These are phyloP conservation scores for Asbolus verrucosus DNA, from an alignment of 1,140 invertebrate species.

Conservation along the genomic window DNA sequence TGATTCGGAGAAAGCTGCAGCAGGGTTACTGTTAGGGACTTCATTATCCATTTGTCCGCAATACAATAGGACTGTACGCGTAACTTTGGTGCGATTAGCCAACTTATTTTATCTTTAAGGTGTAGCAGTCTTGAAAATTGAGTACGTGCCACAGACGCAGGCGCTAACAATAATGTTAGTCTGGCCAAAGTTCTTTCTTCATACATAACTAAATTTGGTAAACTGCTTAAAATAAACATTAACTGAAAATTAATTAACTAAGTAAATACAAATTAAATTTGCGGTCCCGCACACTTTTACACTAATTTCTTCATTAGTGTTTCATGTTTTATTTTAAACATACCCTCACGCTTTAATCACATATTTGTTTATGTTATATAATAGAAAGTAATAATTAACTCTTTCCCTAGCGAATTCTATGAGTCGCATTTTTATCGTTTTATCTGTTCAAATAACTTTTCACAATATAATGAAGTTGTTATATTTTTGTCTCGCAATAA, in stretches of 20 bases:
- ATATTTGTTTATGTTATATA: background rate
- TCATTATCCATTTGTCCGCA: conserved; percentile 45
- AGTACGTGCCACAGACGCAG: conserved; percentile 1
- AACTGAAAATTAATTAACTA: conserved; percentile 41
- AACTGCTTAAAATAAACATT: conserved; percentile 30
- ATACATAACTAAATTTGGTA: conserved; percentile 17
- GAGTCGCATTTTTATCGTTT: no score
- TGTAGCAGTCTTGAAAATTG: conserved; percentile 18
- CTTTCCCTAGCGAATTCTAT: no score
- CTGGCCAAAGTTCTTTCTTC: conserved; percentile 10
- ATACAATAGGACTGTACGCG: conserved; percentile 32
- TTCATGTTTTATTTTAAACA: conserved; percentile 8
- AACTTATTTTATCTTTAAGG: conserved; percentile 39
- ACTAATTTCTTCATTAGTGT: conserved; percentile 43
- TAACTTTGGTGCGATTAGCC: conserved; percentile 41
- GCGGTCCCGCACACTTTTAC: conserved; percentile 19
- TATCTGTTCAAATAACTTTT: no score
- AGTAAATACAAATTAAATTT: conserved; percentile 45
- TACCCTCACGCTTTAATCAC: background rate
- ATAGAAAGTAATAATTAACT: no score
- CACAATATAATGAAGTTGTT: no score
- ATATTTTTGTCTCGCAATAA: no score
- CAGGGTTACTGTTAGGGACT: conserved; percentile 42
- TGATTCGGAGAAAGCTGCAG: conserved; percentile 42
- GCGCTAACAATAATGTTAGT: background rate